Conservation (phyloP, 2,797 vertebrate genomes). For the Lacerta agilis region DNA sequence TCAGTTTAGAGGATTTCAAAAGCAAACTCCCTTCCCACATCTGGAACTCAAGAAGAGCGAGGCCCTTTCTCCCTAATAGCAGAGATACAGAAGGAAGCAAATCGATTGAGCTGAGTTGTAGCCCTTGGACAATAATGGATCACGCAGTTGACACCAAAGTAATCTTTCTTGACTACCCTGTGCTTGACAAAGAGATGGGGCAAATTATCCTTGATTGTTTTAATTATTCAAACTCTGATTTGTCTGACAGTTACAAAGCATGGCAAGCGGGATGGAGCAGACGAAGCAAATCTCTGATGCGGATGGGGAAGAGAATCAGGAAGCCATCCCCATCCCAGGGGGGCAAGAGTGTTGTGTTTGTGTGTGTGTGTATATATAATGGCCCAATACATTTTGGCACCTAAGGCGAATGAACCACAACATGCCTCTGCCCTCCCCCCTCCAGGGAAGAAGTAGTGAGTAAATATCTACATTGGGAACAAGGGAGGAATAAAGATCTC, state of each 20-base stretch:
- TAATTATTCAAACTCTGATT: conserved; percentile 13
- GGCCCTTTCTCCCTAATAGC: neutral
- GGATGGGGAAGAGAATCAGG: neutral
- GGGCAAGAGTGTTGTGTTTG: too few species aligned
- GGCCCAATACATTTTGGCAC: too few species aligned
- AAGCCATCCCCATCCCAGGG: neutral
- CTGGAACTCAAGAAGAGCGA: neutral
- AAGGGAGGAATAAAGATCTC: too few species aligned
- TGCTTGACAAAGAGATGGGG: neutral
- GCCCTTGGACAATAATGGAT: conserved; percentile 8
- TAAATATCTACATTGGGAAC: too few species aligned
- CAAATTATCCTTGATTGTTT: conserved; percentile 23
- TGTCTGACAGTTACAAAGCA: conserved; percentile 13
- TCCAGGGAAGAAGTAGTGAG: too few species aligned
- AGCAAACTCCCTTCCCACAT: neutral
- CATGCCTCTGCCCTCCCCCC: too few species aligned
- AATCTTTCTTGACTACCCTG: neutral
- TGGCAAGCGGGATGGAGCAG: neutral
- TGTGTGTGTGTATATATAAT: too few species aligned
- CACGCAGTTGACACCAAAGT: neutral
- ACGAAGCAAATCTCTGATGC: neutral
- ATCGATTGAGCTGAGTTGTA: neutral
- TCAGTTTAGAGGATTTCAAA: neutral
- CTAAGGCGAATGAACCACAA: too few species aligned
- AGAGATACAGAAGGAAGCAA: neutral